A percentile compares a stretch with the other conserved stretches of the same genome.
Evolutionary conservation across 1,140 invertebrate species (phyloP).

Genomic region (Scaptomyza montana): DNA sequence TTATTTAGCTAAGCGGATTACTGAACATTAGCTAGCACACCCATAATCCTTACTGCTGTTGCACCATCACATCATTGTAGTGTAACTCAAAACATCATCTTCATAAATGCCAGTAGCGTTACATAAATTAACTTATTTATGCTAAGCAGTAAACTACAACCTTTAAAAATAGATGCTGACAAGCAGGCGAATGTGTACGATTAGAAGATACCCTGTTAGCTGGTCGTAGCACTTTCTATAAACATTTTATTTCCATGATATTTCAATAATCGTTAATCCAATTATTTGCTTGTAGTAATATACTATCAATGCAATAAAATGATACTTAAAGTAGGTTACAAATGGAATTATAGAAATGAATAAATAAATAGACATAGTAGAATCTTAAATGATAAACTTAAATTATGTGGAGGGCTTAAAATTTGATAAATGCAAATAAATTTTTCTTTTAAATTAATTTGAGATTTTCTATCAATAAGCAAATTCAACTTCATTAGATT

Average conservation of each 20-base stretch:
- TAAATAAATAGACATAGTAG: too few relatives aligned
- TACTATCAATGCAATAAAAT: too few relatives aligned
- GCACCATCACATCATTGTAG: slow-evolving; percentile 8
- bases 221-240: not conserved
- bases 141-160: slow-evolving; percentile 44
- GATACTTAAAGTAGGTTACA: too few relatives aligned
- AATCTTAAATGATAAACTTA: too few relatives aligned
- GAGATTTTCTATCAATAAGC: too few relatives aligned
- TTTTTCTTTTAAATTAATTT: too few relatives aligned
- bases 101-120: slow-evolving; percentile 24
- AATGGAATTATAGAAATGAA: too few relatives aligned
- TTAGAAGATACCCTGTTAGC: not conserved
- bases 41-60: slow-evolving; percentile 2
- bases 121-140: slow-evolving; percentile 52
- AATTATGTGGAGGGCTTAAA: too few relatives aligned
- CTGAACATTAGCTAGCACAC: slow-evolving; percentile 16
- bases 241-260: not conserved
- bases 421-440: too few relatives aligned
- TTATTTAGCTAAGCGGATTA: slow-evolving; percentile 37
- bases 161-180: slow-evolving; percentile 26
- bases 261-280: too few relatives aligned
- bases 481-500: too few relatives aligned
- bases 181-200: not conserved
- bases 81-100: slow-evolving; percentile 6
- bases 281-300: too few relatives aligned